Conservation (phyloP, 2,797 vertebrate genomes). For the Vireo griseus region DNA sequence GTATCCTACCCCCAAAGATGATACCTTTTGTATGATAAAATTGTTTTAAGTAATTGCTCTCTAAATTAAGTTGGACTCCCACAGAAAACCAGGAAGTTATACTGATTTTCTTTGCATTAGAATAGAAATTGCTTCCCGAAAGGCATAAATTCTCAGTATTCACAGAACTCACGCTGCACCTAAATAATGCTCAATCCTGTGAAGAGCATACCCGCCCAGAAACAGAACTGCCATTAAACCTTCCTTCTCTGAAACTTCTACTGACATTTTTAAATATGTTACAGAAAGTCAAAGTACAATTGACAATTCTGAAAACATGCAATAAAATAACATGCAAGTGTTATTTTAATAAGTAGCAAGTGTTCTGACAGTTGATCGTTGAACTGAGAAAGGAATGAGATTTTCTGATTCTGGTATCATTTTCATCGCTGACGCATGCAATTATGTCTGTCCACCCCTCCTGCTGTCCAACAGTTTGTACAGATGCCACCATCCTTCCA, state of each 20-base stretch:
- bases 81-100: background rate
- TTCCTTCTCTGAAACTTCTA: background rate
- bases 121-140: background rate
- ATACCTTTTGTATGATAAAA: background rate
- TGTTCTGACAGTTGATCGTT: accelerated
- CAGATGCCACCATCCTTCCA: background rate
- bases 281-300: background rate
- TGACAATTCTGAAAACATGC: background rate
- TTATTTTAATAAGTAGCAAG: background rate
- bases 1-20: background rate
- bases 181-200: background rate
- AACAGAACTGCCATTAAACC: background rate
- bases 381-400: background rate
- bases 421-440: background rate
- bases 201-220: background rate
- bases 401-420: background rate
- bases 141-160: background rate
- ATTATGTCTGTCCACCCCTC: background rate
- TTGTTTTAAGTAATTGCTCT: background rate
- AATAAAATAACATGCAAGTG: background rate
- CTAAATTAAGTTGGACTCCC: background rate
- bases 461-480: background rate
- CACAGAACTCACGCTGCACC: background rate
- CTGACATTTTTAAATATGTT: background rate
- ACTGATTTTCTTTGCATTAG: background rate